Evolutionary conservation across 2,797 vertebrate species (phyloP).

Genomic region (Gorsachius magnificus): DNA sequence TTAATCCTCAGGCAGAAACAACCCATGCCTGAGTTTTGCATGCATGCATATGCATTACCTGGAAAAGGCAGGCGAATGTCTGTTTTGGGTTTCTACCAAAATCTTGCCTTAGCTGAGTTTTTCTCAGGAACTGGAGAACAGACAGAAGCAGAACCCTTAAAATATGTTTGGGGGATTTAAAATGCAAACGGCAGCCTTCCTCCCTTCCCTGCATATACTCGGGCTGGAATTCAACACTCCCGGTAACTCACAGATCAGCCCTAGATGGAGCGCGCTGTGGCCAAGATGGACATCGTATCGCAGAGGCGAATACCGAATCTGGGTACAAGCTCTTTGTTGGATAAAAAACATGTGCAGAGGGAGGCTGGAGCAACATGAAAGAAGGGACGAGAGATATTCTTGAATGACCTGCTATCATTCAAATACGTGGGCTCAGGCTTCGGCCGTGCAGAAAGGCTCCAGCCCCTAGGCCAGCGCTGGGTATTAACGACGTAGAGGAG

Average conservation of each 20-base stretch:
- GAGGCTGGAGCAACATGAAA: neutral
- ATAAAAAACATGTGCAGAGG: neutral
- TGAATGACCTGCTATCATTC: neutral
- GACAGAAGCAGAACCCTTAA: constrained; percentile 56
- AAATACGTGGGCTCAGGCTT: neutral
- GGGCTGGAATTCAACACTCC: neutral
- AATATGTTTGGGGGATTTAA: constrained; percentile 50
- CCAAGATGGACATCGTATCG: neutral
- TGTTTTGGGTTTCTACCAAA: constrained; percentile 68
- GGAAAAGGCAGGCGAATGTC: constrained; percentile 69
- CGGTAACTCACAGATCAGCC: neutral
- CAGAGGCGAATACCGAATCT: neutral
- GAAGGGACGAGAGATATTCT: neutral
- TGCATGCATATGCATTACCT: constrained; percentile 69
- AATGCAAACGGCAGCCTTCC: constrained; percentile 34
- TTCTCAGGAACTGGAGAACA: constrained; percentile 59
- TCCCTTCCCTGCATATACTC: neutral
- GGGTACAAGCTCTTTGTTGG: neutral
- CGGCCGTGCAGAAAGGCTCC: neutral
- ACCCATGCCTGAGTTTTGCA: constrained; percentile 67
- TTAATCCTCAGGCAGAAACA: constrained; percentile 67
- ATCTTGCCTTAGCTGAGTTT: constrained; percentile 63
- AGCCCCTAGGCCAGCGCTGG: neutral
- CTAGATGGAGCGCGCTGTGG: rapidly evolving
- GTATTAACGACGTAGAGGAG: neutral